These are phyloP conservation scores for Actinia equina DNA, from an alignment of 64 coral and sea anemone species.

Conservation along the genomic window DNA sequence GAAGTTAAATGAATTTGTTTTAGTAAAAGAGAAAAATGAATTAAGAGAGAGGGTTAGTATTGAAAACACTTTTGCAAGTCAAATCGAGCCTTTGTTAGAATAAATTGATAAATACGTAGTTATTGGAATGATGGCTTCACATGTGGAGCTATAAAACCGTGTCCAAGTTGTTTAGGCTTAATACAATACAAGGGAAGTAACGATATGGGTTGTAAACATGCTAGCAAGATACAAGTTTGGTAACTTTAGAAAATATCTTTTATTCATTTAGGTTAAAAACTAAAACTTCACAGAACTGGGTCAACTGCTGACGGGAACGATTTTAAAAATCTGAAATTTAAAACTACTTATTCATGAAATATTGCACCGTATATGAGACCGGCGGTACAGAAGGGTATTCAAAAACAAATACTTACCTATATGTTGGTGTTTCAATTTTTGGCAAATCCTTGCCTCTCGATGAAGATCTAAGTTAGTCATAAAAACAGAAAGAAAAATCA, in stretches of 20 bases:
- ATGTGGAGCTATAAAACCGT: not conserved
- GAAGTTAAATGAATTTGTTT: not conserved
- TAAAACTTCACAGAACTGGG: not conserved
- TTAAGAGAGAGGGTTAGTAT: not conserved
- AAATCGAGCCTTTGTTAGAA: not conserved
- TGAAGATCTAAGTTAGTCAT: slow-evolving; percentile 64
- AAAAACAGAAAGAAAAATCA: not conserved
- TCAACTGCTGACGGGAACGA: not conserved
- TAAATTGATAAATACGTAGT: not conserved
- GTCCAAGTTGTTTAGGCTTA: not conserved
- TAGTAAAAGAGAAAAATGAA: not conserved
- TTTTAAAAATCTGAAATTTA: not conserved
- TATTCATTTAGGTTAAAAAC: not conserved
- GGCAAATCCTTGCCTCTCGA: slow-evolving; percentile 88
- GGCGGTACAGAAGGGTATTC: not conserved
- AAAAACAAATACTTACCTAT: slow-evolving; percentile 67
- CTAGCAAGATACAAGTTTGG: too few species aligned
- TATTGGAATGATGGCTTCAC: not conserved
- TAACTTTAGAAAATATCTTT: not conserved
- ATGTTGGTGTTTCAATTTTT: slow-evolving; percentile 85
- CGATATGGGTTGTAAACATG: too few species aligned
- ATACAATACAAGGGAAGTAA: too few species aligned
- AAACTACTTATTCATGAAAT: not conserved
- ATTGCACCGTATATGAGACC: slow-evolving; percentile 5
- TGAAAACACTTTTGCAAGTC: not conserved